A percentile compares a stretch with the other conserved stretches of the same genome.
These are phyloP conservation scores for Parasteatoda lunata DNA, from an alignment of 2,888 invertebrate genomes.

Conservation along the genomic window DNA sequence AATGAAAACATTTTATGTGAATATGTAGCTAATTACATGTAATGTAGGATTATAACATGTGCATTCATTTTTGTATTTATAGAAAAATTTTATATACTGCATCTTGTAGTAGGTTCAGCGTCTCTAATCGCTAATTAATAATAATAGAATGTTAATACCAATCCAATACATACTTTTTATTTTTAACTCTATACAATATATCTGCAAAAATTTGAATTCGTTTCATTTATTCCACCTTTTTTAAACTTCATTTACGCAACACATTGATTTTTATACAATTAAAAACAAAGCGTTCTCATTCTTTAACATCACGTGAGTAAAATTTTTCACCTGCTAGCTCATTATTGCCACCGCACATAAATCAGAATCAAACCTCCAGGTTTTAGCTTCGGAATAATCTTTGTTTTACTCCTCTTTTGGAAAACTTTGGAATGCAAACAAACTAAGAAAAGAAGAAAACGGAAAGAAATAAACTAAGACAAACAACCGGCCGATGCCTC, in stretches of 20 bases:
- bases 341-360: slow-evolving; percentile 35
- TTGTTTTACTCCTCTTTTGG: slow-evolving; percentile 16
- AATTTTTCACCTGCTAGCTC: slow-evolving; percentile 51
- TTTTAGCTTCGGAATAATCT: slow-evolving; percentile 12
- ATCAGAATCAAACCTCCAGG: slow-evolving; percentile 10
- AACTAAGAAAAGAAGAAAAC: slow-evolving; percentile 16
- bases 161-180: no score
- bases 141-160: no score
- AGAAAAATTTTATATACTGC: no score
- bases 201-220: no score
- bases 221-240: no score
- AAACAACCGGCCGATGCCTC: slow-evolving; percentile 21
- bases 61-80: no score
- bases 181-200: no score
- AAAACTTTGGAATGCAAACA: slow-evolving; percentile 27
- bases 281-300: slow-evolving; percentile 43
- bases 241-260: not conserved
- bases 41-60: no score
- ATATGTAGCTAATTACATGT: no score
- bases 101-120: no score
- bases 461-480: slow-evolving; percentile 38
- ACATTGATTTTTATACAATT: slow-evolving; percentile 36
- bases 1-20: no score
- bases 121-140: no score
- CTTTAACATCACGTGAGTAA: slow-evolving; percentile 30